Base-by-base conservation (phyloP, 2,113 vertebrate genomes). In the Ochotona princeps region DNA sequence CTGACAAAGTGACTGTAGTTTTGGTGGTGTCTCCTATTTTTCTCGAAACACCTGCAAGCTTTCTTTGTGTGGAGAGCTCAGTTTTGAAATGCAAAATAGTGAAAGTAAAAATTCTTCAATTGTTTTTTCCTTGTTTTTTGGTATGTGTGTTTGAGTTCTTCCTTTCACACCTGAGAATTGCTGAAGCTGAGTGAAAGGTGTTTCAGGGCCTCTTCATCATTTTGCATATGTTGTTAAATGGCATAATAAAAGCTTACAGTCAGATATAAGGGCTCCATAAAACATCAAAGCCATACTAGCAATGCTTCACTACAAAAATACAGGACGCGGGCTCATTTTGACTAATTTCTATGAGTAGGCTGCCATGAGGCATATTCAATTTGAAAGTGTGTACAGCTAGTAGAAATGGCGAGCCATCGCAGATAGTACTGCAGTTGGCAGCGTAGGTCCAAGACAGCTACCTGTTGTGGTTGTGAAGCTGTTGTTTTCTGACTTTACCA, bases 401-500 rank as follows among this genome's bases (percentile, higher is more conserved):
- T 65, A 78, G 83, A 70, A 69, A 85, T 67, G 73, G 75, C 1
- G 30, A 87, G 54, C 21, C 11, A 30, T 60, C 81, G 26, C 8
- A 30, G 91, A 26, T 57, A 61, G 25, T 35, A n/a, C 32, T 66
- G 83, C 80, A 78, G 26, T 20, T 80, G 87, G 70, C 66, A 83
- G 54, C 75, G 38, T 78, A 18, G 89, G 44, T 47, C 12, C 67
- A 25, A 75, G 80, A 86, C 79, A 91, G 79, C 82, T 90, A 73
- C 60, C 69, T 90, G 69, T 61, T 91, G 93, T 86, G 66, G 79
- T 79, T 65, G 35, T 65, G 35, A 85, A 81, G 38, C 69, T 81
- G 60, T n/a, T 88, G 51, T 79, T 93, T 94, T 74, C 83, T 95
- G 91, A 65, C 70, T 70, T 94, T 83, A n/a, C 32, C 65, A 65